These are phyloP conservation scores for Anolis carolinensis DNA, from an alignment of 2,113 vertebrate species.

Conservation along the genomic window DNA sequence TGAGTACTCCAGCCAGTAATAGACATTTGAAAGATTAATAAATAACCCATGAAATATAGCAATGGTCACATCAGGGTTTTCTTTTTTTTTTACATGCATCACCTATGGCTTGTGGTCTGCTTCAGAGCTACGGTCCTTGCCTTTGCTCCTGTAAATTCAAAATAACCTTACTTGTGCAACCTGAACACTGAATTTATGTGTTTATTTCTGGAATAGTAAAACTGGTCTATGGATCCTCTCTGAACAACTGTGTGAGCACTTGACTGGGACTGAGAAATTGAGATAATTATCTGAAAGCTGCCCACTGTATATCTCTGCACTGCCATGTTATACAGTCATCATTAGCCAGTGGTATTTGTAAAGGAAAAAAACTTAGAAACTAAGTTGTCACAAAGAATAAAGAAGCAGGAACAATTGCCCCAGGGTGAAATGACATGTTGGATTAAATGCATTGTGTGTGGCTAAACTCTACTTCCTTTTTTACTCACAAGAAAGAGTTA, in stretches of 20 bases:
- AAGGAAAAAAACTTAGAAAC: neutral
- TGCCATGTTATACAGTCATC: neutral
- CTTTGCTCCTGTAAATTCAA: neutral
- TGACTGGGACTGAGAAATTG: neutral
- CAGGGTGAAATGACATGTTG: too few relatives aligned
- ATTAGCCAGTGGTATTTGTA: neutral
- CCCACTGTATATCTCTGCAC: neutral
- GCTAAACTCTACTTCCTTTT: too few relatives aligned
- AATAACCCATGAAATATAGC: too few relatives aligned
- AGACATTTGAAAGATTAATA: too few relatives aligned
- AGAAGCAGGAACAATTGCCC: neutral
- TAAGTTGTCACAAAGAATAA: neutral
- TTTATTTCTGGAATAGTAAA: neutral
- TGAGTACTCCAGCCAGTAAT: too few relatives aligned
- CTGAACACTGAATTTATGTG: neutral
- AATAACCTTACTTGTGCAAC: neutral
- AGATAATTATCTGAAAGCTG: neutral
- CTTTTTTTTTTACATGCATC: neutral
- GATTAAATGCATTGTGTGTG: too few relatives aligned
- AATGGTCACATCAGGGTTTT: neutral
- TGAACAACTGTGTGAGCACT: neutral
- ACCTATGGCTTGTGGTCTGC: neutral
- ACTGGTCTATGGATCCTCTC: neutral
- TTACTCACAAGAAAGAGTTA: too few relatives aligned
- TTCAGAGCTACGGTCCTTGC: neutral